Evolutionary conservation across 2,888 invertebrate genomes (phyloP).

Genomic region (Tenthredo distinguenda): DNA sequence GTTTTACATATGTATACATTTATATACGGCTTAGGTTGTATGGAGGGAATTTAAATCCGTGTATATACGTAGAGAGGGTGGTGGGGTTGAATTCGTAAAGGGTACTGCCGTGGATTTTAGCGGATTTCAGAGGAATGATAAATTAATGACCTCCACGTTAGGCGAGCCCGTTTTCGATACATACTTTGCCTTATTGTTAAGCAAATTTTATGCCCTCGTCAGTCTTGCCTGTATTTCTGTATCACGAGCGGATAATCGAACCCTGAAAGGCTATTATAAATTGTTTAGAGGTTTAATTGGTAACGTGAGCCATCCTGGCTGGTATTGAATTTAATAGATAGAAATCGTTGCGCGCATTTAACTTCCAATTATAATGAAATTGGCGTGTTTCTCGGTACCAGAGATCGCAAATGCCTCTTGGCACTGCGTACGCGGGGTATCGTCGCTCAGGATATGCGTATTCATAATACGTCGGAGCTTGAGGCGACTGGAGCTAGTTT

Average conservation of each 20-base stretch:
- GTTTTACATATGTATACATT: conserved; percentile 33
- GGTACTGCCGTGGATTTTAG: conserved; percentile 34
- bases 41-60: conserved; percentile 39
- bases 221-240: neutral
- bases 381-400: neutral
- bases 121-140: conserved; percentile 44
- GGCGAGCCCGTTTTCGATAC: conserved; percentile 16
- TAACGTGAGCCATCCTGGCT: neutral
- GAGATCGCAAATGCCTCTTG: neutral
- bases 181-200: conserved; percentile 10
- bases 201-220: conserved; percentile 36
- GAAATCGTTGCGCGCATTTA: conserved; percentile 15
- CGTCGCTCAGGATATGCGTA: neutral
- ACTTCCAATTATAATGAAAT: neutral
- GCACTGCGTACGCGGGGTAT: neutral
- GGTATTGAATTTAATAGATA: neutral
- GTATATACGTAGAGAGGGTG: neutral
- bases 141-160: conserved; percentile 46
- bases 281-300: conserved; percentile 15
- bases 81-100: conserved; percentile 23
- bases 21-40: conserved; percentile 32
- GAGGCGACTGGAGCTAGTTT: conserved; percentile 17
- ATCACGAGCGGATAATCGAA: conserved; percentile 18
- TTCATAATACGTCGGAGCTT: neutral
- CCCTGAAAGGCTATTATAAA: conserved; percentile 5